Evolutionary conservation across 2,113 vertebrate species (phyloP).

Genomic region (Chinchilla lanigera): DNA sequence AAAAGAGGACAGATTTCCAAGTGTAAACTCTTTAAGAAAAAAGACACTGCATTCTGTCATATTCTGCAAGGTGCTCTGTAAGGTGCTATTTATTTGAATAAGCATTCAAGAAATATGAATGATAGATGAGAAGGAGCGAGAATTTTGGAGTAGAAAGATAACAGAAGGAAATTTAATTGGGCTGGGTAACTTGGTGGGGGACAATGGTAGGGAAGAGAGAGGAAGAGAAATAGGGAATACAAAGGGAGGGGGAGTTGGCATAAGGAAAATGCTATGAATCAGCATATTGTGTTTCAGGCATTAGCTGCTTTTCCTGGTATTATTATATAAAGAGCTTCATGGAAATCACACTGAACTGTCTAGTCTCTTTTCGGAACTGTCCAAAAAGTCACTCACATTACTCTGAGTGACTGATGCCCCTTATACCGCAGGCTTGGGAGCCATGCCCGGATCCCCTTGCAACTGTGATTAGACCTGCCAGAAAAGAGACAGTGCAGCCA

Average conservation of each 20-base stretch:
- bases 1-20: background rate
- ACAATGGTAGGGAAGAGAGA: background rate
- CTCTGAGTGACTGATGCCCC: background rate
- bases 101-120: conserved; percentile 3
- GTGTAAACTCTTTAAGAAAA: background rate
- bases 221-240: background rate
- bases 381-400: no score
- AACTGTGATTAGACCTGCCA: background rate
- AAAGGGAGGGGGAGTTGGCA: background rate
- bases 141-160: background rate
- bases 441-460: background rate
- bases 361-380: background rate
- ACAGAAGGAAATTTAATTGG: conserved; percentile 20
- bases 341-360: background rate
- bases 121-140: background rate
- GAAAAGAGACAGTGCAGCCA: background rate
- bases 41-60: background rate
- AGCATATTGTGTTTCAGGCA: no score
- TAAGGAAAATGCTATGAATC: background rate
- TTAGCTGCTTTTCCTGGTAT: background rate
- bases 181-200: background rate
- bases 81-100: background rate
- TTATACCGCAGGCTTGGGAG: background rate
- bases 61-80: background rate
- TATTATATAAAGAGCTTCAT: background rate